These are phyloP conservation scores for Sycobia sp. DNA, from an alignment of 1,140 invertebrate species.

Conservation along the genomic window DNA sequence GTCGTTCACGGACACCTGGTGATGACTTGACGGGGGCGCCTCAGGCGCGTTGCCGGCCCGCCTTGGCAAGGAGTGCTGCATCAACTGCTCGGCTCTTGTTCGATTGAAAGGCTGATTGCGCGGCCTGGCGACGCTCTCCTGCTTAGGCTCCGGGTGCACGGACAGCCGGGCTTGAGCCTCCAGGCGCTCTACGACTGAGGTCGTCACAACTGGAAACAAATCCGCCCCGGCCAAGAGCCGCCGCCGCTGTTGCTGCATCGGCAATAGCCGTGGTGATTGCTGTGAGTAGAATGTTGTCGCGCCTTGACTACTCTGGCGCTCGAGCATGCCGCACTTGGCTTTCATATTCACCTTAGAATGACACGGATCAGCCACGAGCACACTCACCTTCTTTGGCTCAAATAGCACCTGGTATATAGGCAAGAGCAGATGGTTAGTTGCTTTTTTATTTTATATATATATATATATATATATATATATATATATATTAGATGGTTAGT, in stretches of 20 bases:
- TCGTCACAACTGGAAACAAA: constrained; percentile 42
- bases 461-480: not conserved
- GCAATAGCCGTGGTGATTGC: too few relatives aligned
- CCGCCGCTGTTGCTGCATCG: not conserved
- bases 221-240: too few relatives aligned
- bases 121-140: not conserved
- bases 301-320: constrained; percentile 39
- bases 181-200: constrained; percentile 47
- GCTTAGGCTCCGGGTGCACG: not conserved
- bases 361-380: constrained; percentile 69
- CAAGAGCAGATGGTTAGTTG: too few relatives aligned
- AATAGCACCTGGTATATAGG: constrained; percentile 70
- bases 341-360: constrained; percentile 69
- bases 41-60: not conserved
- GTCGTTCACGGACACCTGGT: not conserved
- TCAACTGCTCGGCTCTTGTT: not conserved
- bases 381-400: constrained; percentile 71
- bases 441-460: not conserved
- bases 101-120: not conserved
- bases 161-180: constrained; percentile 36
- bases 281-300: constrained; percentile 23
- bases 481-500: not conserved
- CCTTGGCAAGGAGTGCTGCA: too few relatives aligned
- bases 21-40: not conserved
- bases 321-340: too few relatives aligned